Conservation (phyloP, 2,888 invertebrate genomes). For the Digitonthophagus gazella region DNA sequence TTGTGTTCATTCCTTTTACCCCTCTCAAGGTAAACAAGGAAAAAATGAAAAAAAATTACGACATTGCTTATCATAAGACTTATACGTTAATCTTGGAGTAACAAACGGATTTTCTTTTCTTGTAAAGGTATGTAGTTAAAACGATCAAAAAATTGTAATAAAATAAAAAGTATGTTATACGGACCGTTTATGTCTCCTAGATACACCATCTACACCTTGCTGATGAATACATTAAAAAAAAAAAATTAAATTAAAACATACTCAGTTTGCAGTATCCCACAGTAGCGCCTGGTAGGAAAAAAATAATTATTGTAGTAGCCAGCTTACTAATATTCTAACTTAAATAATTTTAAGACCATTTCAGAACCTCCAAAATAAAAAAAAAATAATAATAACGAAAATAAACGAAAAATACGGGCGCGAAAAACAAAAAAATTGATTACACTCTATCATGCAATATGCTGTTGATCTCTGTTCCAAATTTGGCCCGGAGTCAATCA, state of each 20-base stretch:
- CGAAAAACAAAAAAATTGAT: neutral
- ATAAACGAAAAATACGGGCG: neutral
- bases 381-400: conserved; percentile 17
- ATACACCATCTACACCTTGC: conserved; percentile 1
- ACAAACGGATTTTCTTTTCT: neutral
- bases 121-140: neutral
- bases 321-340: neutral
- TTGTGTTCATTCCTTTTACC: conserved; percentile 2
- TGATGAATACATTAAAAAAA: conserved; percentile 16
- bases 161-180: neutral
- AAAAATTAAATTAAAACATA: conserved; percentile 28
- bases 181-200: conserved; percentile 4
- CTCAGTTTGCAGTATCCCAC: conserved; percentile 12
- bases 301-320: neutral
- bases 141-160: neutral
- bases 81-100: neutral
- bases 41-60: neutral
- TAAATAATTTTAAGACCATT: too few species aligned
- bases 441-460: neutral
- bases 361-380: too few species aligned
- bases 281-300: neutral
- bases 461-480: neutral
- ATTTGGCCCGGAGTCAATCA: neutral
- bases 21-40: neutral
- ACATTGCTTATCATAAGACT: neutral